Evolutionary conservation across 2,888 invertebrate genomes (phyloP), one percentile per base, ranked within the genome.

Genomic region (Xanthia togata): DNA sequence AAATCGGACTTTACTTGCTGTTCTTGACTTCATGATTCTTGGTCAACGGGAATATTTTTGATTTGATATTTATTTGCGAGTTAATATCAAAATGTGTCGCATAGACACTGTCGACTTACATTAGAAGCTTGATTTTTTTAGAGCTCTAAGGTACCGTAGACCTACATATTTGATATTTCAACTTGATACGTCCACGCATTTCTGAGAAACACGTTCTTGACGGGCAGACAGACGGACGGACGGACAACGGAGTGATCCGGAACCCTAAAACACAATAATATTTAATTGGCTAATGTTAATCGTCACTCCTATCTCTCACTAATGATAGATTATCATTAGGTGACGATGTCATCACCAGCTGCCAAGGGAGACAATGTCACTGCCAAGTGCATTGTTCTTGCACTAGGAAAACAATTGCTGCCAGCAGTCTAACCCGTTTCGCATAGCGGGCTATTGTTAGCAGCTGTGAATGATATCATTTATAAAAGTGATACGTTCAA

Each of bases 341-440:
- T 89, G 88, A 89, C 87, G 83, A 88, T 83, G 82, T 86, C 79
- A 83, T 79, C 79, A 87, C 70, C 80, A 70, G 77, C 76, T 85
- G 90, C 88, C 91, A 92, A 87, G 84, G 85, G 78, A 87, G 85
- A 84, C 90, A 92, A 89, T 92, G 93, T 92, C 93, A 94, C 88
- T 95, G 95, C 94, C 96, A 96, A 95, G 94, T 91, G 90, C 93
- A 95, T 94, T 93, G 93, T 94, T 92, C 87, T 88, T 57, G 67
- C 60, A 89, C 83, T 86, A 83, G 87, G 91, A 92, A 89, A 89
- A 87, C 81, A 89, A 90, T 90, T 90, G 89, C 81, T 94, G 95
- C 94, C 94, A 88, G 82, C 57, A 89, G 86, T 94, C 89, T 91
- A 94, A 93, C 87, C 89, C 92, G 91, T 95, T 95, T 92, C 93